Evolutionary conservation across 2,888 invertebrate genomes (phyloP).

Genomic region (Colletes collaris): DNA sequence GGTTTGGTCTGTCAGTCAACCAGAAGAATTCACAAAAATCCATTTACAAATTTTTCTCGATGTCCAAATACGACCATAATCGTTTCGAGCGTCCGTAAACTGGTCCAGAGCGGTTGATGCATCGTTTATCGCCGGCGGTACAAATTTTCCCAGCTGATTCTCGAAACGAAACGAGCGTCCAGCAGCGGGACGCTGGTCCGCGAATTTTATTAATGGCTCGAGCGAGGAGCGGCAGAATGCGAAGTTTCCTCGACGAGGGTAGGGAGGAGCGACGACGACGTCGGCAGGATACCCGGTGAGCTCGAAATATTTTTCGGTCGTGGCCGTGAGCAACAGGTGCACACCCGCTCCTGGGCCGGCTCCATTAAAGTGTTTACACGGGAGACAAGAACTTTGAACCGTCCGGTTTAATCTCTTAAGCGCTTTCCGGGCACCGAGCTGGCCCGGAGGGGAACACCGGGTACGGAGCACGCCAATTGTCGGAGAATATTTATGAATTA

Average conservation of each 20-base stretch:
- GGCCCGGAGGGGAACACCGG: conserved; percentile 19
- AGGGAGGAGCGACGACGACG: neutral
- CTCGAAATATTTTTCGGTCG: conserved; percentile 69
- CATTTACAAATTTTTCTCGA: no score
- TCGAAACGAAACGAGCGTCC: neutral
- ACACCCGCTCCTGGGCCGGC: conserved; percentile 53
- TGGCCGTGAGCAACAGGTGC: conserved; percentile 68
- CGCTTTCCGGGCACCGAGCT: conserved; percentile 48
- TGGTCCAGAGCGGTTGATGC: no score
- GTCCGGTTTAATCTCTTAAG: conserved; percentile 71
- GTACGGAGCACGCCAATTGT: conserved; percentile 42
- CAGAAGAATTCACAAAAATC: no score
- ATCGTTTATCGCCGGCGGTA: no score
- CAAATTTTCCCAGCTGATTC: neutral
- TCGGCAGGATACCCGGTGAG: conserved; percentile 36
- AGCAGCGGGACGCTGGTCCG: conserved; percentile 5
- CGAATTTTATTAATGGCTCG: conserved; percentile 45
- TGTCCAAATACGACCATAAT: no score
- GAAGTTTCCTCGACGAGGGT: conserved; percentile 2
- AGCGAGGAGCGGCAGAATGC: conserved; percentile 15
- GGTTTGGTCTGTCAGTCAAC: no score
- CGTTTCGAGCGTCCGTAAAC: no score
- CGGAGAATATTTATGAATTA: conserved; percentile 64
- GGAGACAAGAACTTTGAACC: conserved; percentile 73
- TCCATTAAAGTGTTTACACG: conserved; percentile 73